Conservation (phyloP, 1,140 invertebrate genomes). For the Drosophila tani region DNA sequence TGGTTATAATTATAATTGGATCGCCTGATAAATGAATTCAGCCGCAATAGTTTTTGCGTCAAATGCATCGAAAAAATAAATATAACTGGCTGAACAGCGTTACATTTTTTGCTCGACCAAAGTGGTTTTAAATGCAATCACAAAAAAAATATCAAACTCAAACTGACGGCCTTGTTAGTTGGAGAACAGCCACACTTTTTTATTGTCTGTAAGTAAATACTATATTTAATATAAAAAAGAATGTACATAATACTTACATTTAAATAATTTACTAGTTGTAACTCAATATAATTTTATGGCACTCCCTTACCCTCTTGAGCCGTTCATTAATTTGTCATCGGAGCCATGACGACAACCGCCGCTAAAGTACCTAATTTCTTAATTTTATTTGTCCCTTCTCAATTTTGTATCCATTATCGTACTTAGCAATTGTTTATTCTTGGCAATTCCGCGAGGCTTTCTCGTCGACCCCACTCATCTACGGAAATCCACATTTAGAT, state of each 20-base stretch:
- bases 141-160: not conserved
- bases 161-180: not conserved
- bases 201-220: not conserved
- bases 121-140: not conserved
- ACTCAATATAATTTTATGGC: not conserved
- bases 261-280: not conserved
- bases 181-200: not conserved
- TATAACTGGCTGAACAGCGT: not conserved
- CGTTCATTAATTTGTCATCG: not conserved
- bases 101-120: not conserved
- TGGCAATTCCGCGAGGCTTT: conserved; percentile 9
- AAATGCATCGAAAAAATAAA: conserved; percentile 6
- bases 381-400: conserved; percentile 14
- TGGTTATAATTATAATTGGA: conserved; percentile 31
- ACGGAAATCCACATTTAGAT: conserved; percentile 13
- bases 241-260: not conserved
- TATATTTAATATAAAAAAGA: not conserved
- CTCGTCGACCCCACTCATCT: conserved; percentile 11
- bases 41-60: conserved; percentile 10
- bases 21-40: conserved; percentile 18
- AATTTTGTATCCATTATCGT: conserved; percentile 20
- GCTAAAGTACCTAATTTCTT: conserved; percentile 4
- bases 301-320: not conserved
- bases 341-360: not conserved
- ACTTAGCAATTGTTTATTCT: conserved; percentile 5